Conservation (phyloP, 2,797 vertebrate genomes). For the Mus spretus region DNA sequence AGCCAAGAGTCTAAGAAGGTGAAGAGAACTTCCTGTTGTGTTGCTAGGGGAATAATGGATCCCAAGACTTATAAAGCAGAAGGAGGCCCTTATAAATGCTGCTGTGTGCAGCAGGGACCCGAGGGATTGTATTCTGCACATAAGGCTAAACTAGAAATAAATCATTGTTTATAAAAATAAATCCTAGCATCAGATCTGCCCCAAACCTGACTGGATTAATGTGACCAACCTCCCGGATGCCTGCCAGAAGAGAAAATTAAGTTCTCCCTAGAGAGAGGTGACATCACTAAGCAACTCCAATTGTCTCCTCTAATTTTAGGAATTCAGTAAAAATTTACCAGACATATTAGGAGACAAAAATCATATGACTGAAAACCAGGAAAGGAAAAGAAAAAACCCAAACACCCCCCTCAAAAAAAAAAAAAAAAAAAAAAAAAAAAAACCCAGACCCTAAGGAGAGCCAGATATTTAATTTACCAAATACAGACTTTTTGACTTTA, state of each 20-base stretch:
- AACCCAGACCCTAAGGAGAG: slow-evolving; percentile 44
- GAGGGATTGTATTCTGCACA: background rate
- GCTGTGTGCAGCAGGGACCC: background rate
- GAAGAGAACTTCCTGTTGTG: background rate
- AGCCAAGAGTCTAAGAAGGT: background rate
- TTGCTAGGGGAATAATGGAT: background rate
- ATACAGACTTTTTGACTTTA: slow-evolving; percentile 43
- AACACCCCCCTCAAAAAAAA: background rate
- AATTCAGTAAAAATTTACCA: slow-evolving; percentile 77
- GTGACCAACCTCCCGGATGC: slow-evolving; percentile 63
- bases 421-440: background rate
- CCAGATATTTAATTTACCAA: slow-evolving; percentile 39
- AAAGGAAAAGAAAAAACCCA: slow-evolving; percentile 2
- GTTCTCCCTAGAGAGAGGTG: slow-evolving; percentile 76
- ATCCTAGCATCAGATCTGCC: slow-evolving; percentile 41
- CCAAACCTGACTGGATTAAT: slow-evolving; percentile 55
- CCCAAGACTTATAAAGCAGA: background rate
- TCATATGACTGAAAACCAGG: slow-evolving; percentile 66
- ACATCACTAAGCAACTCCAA: slow-evolving; percentile 77
- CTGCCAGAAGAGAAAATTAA: slow-evolving; percentile 74
- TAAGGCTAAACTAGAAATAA: slow-evolving; percentile 11
- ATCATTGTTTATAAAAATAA: slow-evolving; percentile 41
- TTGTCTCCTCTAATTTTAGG: slow-evolving; percentile 68
- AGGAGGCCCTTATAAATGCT: background rate
- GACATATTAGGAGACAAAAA: slow-evolving; percentile 68